Conservation (phyloP, 1,140 invertebrate species). For the Tetramorium parvispinum region DNA sequence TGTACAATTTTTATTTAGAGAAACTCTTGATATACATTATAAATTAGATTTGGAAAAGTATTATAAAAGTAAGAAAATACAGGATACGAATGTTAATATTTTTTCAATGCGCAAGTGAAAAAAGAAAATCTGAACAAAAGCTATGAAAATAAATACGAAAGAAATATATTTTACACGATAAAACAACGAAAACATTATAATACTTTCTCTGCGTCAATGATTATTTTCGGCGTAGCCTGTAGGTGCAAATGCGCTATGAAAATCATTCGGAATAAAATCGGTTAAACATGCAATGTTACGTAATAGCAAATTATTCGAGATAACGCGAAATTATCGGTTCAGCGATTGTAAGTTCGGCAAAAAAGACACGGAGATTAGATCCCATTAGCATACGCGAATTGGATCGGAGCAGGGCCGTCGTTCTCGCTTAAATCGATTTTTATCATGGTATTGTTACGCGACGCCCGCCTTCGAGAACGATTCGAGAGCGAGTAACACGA, state of each 20-base stretch:
- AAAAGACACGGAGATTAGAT: conserved; percentile 23
- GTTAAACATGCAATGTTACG: conserved; percentile 62
- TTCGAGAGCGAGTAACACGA: conserved; percentile 32
- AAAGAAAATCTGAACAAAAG: not conserved
- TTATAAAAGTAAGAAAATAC: not conserved
- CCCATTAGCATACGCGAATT: conserved; percentile 37
- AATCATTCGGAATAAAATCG: conserved; percentile 32
- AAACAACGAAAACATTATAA: conserved; percentile 8
- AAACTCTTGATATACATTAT: not conserved
- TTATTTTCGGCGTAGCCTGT: not conserved
- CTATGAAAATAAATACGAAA: not conserved
- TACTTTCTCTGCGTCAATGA: conserved; percentile 10
- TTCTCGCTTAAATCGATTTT: conserved; percentile 64
- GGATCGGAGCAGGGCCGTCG: conserved; percentile 45
- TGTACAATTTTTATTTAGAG: not conserved
- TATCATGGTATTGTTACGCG: conserved; percentile 62
- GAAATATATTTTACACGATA: not conserved
- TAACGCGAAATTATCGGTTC: conserved; percentile 66
- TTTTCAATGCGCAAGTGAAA: not conserved
- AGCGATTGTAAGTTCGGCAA: conserved; percentile 56
- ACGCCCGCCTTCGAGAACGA: conserved; percentile 33
- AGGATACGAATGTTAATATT: not conserved
- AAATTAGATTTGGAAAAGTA: not conserved
- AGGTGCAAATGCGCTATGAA: not conserved
- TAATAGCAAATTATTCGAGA: conserved; percentile 68